These are phyloP conservation scores for Diorhabda elongata DNA, from an alignment of 1,140 invertebrate genomes.

Conservation along the genomic window DNA sequence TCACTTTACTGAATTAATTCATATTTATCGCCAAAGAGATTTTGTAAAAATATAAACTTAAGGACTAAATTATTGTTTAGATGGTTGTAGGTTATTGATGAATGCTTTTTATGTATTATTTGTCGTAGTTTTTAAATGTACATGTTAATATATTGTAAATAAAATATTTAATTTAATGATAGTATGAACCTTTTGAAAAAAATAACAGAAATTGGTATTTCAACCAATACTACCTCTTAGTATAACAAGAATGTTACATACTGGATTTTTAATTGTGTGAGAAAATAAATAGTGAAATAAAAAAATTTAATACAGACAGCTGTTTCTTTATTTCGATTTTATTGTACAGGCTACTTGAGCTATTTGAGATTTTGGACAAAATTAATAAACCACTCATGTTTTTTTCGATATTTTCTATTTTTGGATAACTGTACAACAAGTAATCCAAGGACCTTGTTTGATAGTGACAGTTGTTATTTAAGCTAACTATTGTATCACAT, in stretches of 20 bases:
- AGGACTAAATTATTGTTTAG: background rate
- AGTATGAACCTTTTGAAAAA: background rate
- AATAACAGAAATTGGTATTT: too few species aligned
- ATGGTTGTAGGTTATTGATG: background rate
- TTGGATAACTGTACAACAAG: too few species aligned
- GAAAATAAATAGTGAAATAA: conserved; percentile 1
- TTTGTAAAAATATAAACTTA: background rate
- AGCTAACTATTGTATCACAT: too few species aligned
- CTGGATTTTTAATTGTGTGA: background rate
- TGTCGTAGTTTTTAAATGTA: background rate
- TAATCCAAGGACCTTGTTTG: too few species aligned
- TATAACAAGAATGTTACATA: background rate
- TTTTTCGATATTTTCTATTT: too few species aligned
- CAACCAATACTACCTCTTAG: background rate
- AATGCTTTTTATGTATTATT: conserved; percentile 1
- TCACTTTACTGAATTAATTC: background rate
- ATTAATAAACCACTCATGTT: too few species aligned
- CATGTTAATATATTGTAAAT: conserved; percentile 6
- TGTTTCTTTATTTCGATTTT: too few species aligned
- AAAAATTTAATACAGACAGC: background rate
- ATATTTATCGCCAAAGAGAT: conserved; percentile 2
- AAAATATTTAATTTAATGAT: conserved; percentile 5
- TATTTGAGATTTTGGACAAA: too few species aligned
- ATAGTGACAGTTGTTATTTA: too few species aligned
- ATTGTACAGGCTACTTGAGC: too few species aligned